These are phyloP conservation scores for Catocala sponsa DNA, from an alignment of 2,888 invertebrate species.

Conservation along the genomic window DNA sequence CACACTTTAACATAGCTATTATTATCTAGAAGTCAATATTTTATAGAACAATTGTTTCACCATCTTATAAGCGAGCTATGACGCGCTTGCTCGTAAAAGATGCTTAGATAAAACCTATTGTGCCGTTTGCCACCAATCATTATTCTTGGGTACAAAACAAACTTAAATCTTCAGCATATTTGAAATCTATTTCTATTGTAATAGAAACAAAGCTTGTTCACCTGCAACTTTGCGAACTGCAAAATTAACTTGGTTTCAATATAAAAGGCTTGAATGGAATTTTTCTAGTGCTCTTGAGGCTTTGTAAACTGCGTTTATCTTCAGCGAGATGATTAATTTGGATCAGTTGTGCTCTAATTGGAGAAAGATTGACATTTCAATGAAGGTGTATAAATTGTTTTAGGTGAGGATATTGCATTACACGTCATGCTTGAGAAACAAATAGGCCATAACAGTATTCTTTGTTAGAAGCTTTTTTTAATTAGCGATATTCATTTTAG, in stretches of 20 bases:
- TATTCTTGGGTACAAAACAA: conserved; percentile 36
- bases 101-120: conserved; percentile 46
- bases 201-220: neutral
- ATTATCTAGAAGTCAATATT: neutral
- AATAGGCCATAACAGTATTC: conserved; percentile 20
- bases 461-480: too few species aligned
- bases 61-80: conserved; percentile 27
- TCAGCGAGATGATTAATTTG: conserved; percentile 20
- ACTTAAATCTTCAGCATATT: conserved; percentile 20
- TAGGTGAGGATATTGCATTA: neutral
- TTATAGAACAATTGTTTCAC: conserved; percentile 17
- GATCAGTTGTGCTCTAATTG: conserved; percentile 25
- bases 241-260: conserved; percentile 20
- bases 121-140: conserved; percentile 33
- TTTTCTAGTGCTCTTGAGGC: conserved; percentile 28
- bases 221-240: conserved; percentile 3
- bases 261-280: conserved; percentile 22
- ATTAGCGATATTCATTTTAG: too few species aligned
- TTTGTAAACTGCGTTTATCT: conserved; percentile 32
- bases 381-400: neutral
- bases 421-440: conserved; percentile 5
- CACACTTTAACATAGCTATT: too few species aligned
- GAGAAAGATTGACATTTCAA: conserved; percentile 16
- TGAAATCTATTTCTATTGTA: conserved; percentile 8
- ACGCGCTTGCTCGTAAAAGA: conserved; percentile 41